Percentiles rank a stretch among this genome's conserved stretches.
These are phyloP conservation scores for Caradrina kadenii DNA, from an alignment of 2,888 invertebrate species.

Conservation along the genomic window DNA sequence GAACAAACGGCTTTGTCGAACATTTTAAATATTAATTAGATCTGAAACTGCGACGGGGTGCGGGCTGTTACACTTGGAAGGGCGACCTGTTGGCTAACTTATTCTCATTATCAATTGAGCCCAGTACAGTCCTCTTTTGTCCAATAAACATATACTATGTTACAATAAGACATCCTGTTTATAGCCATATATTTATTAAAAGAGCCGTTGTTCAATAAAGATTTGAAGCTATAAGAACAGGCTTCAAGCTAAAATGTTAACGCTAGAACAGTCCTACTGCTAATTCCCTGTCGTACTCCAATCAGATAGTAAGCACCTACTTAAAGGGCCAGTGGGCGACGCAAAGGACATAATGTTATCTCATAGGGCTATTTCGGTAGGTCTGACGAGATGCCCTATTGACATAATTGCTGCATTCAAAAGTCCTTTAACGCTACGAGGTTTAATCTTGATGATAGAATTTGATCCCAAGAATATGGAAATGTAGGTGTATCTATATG, in stretches of 20 bases:
- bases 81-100: conserved; percentile 25
- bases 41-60: conserved; percentile 14
- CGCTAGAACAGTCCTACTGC: conserved; percentile 36
- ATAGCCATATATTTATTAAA: not conserved
- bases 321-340: conserved; percentile 54
- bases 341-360: conserved; percentile 50
- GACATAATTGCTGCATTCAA: conserved; percentile 46
- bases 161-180: not conserved
- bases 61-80: not conserved
- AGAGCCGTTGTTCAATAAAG: too few species aligned
- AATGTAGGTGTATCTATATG: not conserved
- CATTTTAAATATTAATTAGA: conserved; percentile 37
- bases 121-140: not conserved
- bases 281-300: conserved; percentile 14
- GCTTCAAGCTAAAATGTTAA: too few species aligned
- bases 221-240: too few species aligned
- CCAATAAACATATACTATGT: not conserved
- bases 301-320: conserved; percentile 45
- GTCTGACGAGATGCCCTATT: conserved; percentile 35
- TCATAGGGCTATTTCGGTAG: conserved; percentile 49
- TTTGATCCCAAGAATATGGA: not conserved
- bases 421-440: conserved; percentile 14
- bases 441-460: conserved; percentile 15
- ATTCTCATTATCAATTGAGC: conserved; percentile 8
- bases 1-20: conserved; percentile 38